Evolutionary conservation across 1,140 invertebrate genomes (phyloP).

Genomic region (Archivesica marissinica): DNA sequence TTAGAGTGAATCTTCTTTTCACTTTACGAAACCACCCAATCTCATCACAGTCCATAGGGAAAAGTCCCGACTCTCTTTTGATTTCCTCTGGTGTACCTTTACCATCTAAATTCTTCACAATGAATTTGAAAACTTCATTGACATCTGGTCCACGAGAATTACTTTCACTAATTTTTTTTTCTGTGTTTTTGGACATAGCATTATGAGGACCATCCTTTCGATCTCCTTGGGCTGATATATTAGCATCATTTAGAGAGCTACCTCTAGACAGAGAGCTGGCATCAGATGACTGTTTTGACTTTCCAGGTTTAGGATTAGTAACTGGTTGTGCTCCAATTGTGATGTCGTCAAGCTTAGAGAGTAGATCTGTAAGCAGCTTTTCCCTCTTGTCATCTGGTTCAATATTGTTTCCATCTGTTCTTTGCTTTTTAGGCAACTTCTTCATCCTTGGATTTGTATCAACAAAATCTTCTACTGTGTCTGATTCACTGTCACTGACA

Average conservation of each 20-base stretch:
- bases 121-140: slow-evolving; percentile 46
- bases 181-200: not conserved
- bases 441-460: no score
- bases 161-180: not conserved
- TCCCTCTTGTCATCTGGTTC: not conserved
- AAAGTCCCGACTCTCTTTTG: slow-evolving; percentile 33
- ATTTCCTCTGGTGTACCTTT: slow-evolving; percentile 40
- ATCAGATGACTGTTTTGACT: not conserved
- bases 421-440: no score
- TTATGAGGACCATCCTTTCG: not conserved
- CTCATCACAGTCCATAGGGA: slow-evolving; percentile 12
- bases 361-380: not conserved
- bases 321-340: not conserved
- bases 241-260: not conserved
- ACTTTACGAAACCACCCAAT: slow-evolving; percentile 3
- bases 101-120: slow-evolving; percentile 27
- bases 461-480: not conserved
- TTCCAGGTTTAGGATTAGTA: no score
- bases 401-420: not conserved
- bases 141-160: slow-evolving; percentile 1
- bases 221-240: not conserved
- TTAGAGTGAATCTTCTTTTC: slow-evolving; percentile 20
- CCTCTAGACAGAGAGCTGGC: not conserved
- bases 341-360: not conserved
- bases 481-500: not conserved